Conservation (phyloP, 1,140 invertebrate species). For the Acromyrmex echinatior region DNA sequence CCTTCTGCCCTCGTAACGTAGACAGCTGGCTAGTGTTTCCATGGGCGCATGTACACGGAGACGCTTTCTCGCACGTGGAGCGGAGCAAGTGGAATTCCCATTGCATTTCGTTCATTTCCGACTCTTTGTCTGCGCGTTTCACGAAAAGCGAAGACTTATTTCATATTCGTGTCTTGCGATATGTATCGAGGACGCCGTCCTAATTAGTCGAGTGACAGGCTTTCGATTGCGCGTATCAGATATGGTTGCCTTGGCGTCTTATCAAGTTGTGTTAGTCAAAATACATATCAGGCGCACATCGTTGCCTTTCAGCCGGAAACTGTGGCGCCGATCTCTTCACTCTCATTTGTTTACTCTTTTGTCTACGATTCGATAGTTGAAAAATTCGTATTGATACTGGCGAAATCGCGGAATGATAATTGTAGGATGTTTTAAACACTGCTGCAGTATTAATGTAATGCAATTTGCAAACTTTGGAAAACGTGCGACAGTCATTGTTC, state of each 20-base stretch:
- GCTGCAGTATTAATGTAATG: constrained; percentile 10
- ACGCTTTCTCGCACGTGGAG: constrained; percentile 28
- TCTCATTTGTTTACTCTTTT: background rate
- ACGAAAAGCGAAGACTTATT: constrained; percentile 39
- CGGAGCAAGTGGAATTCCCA: constrained; percentile 57
- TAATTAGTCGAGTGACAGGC: constrained; percentile 45
- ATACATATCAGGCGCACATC: background rate
- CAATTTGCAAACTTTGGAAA: background rate
- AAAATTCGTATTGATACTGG: background rate
- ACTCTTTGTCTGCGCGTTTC: constrained; percentile 26
- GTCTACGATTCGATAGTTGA: background rate
- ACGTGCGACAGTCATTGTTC: background rate
- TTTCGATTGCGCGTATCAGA: constrained; percentile 24
- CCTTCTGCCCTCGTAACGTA: constrained; percentile 57
- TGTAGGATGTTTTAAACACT: background rate
- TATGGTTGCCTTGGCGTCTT: constrained; percentile 32
- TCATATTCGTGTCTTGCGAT: constrained; percentile 37
- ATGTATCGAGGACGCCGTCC: constrained; percentile 43
- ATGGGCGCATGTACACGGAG: constrained; percentile 61
- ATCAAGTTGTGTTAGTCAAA: constrained; percentile 34
- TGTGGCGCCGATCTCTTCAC: background rate
- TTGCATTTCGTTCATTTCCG: constrained; percentile 58
- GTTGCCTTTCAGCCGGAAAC: constrained; percentile 21
- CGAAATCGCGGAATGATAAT: background rate
- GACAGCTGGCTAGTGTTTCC: constrained; percentile 85